Evolutionary conservation across 23 tunicate species (phyloP).

Genomic region (Trididemnum miniatum): DNA sequence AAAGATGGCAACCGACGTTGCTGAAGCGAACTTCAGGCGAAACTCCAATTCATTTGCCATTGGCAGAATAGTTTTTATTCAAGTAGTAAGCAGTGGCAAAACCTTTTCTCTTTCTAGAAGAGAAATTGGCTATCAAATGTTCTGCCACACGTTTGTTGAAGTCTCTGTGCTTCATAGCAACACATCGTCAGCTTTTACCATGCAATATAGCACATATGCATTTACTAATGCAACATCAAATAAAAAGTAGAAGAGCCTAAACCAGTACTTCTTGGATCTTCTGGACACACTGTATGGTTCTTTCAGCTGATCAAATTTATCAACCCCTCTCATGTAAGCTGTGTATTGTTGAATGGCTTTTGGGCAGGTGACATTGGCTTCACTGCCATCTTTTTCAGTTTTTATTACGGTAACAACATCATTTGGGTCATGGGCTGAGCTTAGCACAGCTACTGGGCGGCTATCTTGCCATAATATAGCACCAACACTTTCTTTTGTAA

Average conservation of each 20-base stretch:
- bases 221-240: conserved; percentile 11
- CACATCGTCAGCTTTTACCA: neutral
- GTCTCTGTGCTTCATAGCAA: conserved; percentile 3
- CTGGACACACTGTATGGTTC: conserved; percentile 11
- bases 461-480: conserved; percentile 17
- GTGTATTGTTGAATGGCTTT: conserved; percentile 26
- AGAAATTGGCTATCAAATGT: neutral
- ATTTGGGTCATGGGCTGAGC: conserved; percentile 20
- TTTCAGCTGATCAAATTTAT: conserved; percentile 31
- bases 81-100: conserved; percentile 2
- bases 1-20: conserved; percentile 11
- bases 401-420: neutral
- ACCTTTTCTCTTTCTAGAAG: conserved; percentile 8
- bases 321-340: conserved; percentile 29
- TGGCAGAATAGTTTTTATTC: neutral
- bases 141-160: neutral
- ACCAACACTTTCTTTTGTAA: neutral
- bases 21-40: neutral
- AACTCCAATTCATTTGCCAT: conserved; percentile 13
- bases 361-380: conserved; percentile 18
- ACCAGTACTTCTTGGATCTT: conserved; percentile 25
- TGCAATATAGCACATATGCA: neutral
- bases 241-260: neutral
- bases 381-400: conserved; percentile 11
- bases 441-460: conserved; percentile 14